These are phyloP conservation scores for Hippocampus mohnikei DNA, from an alignment of 2,113 vertebrate species.

Conservation along the genomic window DNA sequence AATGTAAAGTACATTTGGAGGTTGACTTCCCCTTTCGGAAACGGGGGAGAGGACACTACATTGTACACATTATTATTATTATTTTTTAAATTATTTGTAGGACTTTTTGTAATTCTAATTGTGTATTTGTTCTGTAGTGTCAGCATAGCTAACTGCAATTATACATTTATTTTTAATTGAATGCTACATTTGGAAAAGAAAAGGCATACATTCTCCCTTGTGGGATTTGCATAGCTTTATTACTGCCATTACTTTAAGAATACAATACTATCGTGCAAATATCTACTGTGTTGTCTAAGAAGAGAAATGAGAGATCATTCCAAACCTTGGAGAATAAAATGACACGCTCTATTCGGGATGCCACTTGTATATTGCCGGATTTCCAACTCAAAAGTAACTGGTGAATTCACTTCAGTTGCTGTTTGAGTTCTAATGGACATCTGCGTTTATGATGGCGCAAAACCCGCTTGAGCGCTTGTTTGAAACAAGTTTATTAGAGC, in stretches of 20 bases:
- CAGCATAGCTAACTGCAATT: not conserved
- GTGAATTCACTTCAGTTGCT: not conserved
- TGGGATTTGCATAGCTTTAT: not conserved
- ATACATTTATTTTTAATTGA: not conserved
- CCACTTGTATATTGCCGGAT: not conserved
- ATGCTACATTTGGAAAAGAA: not conserved
- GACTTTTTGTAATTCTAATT: not conserved
- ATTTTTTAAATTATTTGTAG: not conserved
- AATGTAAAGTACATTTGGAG: no score
- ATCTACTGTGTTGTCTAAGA: not conserved
- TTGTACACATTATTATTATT: not conserved
- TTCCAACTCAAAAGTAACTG: not conserved
- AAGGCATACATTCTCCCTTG: not conserved
- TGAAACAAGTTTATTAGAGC: conserved; percentile 27
- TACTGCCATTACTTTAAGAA: not conserved
- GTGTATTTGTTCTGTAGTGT: not conserved
- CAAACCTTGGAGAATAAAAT: not conserved
- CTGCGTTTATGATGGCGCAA: conserved; percentile 23
- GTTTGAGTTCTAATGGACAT: not conserved
- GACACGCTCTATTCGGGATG: not conserved
- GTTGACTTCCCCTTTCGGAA: no score
- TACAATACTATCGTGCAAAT: not conserved
- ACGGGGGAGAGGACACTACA: no score
- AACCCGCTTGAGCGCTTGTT: conserved; percentile 40
- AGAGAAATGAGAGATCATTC: not conserved